Evolutionary conservation across 2,113 vertebrate genomes (phyloP), one percentile per base, ranked within the genome.

Genomic region (Procapra przewalskii): DNA sequence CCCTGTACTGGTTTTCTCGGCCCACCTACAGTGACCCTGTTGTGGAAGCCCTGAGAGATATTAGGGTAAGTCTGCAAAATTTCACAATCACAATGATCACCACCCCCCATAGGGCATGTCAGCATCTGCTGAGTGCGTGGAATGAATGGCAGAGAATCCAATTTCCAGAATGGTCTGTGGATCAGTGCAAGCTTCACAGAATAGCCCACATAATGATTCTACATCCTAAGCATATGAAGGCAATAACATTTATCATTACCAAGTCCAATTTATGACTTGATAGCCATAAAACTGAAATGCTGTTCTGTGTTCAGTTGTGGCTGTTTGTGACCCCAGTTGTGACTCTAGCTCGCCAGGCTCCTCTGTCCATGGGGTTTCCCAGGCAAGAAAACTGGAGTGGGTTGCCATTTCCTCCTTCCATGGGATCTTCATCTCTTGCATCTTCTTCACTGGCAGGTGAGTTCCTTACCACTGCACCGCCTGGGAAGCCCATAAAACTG

Each of bases 81-180:
- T 21, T 62, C 29, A 9, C 3, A 16, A 17, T n/a, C 2, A 75
- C 23, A 75, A 40, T 75, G 67, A 25, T 71, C 33, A 52, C 29
- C 19, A 10, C 16, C 25, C 10, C 12, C 12, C 1, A 27, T 7
- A 1, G 16, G 1, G 13, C 0, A 1, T 1, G 50, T 77, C 88
- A 64, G 8, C 87, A 48, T 48, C 84, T 52, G 31, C 57, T 17
- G 17, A 85, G 33, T 23, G 40, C 45, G 9, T 25, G 25, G 48
- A 16, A 62, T 36, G 81, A 90, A 84, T 60, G 52, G 7, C 17
- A 52, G 43, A 90, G 27, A 29, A 54, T 19, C 40, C 2, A 52
- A 5, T n/a, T 81, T 52, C 48, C 79, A 81, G 48, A 52, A 81
- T 4, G 31, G 31, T 19, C 23, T 29, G 3, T 13, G 3, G 31